Evolutionary conservation across 53 echinoderm and acorn worm species (phyloP).

Genomic region (Echinometra lucunter): DNA sequence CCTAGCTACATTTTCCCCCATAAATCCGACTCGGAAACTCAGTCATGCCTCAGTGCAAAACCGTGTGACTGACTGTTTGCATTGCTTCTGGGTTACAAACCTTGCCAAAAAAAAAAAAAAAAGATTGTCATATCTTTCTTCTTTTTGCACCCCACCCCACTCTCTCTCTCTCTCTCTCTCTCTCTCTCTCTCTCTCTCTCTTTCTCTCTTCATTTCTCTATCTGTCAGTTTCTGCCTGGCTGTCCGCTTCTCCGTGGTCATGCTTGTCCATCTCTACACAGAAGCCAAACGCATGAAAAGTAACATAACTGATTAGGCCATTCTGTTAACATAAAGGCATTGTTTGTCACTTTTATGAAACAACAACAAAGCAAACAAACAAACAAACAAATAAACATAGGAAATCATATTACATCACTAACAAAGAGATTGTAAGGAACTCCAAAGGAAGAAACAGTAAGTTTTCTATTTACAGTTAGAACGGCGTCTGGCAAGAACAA

Average conservation of each 20-base stretch:
- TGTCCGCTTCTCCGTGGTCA: too few relatives aligned
- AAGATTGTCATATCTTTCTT: neutral
- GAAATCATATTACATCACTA: too few relatives aligned
- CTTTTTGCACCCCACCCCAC: neutral
- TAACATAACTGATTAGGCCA: neutral
- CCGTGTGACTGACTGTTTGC: slow-evolving; percentile 59
- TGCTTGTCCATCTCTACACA: neutral
- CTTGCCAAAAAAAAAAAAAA: too few relatives aligned
- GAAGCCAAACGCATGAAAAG: neutral
- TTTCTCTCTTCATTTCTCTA: neutral
- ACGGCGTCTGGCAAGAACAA: too few relatives aligned
- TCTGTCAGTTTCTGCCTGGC: too few relatives aligned
- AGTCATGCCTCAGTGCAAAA: slow-evolving; percentile 68
- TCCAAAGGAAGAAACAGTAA: too few relatives aligned
- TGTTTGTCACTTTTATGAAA: too few relatives aligned
- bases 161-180: neutral
- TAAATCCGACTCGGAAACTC: slow-evolving; percentile 62
- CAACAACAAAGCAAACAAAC: too few relatives aligned
- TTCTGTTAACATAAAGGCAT: neutral
- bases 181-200: neutral
- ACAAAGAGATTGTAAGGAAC: too few relatives aligned
- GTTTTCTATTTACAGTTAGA: too few relatives aligned
- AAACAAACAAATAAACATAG: too few relatives aligned
- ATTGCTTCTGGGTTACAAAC: slow-evolving; percentile 34
- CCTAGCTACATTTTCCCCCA: slow-evolving; percentile 62